Evolutionary conservation across 2,113 vertebrate genomes (phyloP), one percentile per base, ranked within the genome.

Genomic region (Hucho hucho): DNA sequence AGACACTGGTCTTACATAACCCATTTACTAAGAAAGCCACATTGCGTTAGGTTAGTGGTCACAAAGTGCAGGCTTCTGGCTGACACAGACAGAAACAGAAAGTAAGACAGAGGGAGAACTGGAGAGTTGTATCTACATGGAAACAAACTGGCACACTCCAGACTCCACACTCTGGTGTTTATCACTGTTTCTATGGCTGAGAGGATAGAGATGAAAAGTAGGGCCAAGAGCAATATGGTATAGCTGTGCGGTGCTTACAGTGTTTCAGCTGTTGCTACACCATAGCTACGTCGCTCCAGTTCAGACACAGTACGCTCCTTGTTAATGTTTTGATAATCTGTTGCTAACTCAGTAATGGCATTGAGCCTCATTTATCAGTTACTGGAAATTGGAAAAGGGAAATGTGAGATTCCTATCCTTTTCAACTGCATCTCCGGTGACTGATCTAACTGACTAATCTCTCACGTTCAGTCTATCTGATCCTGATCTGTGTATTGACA

Each of bases 21-120:
- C 1, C 11, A 49, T 70, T 80, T 75, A 69, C 81, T 86, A 47
- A 74, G 79, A 82, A 79, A 87, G 79, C 77, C 87, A 79, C 81
- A 79, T 78, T 73, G 76, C 76, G 76, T 89, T 86, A 84, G 49
- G 49, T 61, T 29, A 72, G 78, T 69, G 79, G 83, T 80, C 69
- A 78, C 63, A 84, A 86, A 80, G 79, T 2, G 37, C 37, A 43
- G 37, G 37, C 37, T 43, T 43, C 80, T 81, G 94, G 95, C 95
- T 81, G 95, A 96, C 29, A 43, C 37, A 43, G 37, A 43, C 37
- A 43, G 37, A 91, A 88, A 94, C 93, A 94, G 88, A 78, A 67
- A 75, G 76, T 43, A 43, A 22, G 24, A 24, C 32, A 61, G 9
- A 64, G 25, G 20, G 58, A 61, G 73, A 73, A 49, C 9, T 14